phyloP scores from a whole-genome alignment of 2,797 vertebrate genomes.

The Acomys russatus region DNA sequence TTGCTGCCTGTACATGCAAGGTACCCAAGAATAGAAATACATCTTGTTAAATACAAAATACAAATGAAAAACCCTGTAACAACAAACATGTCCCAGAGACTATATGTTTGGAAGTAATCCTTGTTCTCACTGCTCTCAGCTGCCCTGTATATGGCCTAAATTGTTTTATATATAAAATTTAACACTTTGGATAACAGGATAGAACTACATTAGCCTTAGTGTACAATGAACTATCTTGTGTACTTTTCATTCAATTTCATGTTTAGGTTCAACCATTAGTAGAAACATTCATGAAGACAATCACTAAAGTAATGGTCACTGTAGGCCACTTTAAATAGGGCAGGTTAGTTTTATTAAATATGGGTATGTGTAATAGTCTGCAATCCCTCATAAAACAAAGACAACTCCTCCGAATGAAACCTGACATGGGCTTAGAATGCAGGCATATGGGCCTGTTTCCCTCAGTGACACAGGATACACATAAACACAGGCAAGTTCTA shows the following conservation, averaged over 20 bases:
- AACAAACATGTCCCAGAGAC: neutral
- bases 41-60: conserved; percentile 46
- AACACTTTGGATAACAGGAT: conserved; percentile 8
- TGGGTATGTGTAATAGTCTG: conserved; percentile 41
- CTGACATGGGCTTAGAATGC: neutral
- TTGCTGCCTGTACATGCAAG: conserved; percentile 8
- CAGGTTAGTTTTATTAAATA: conserved; percentile 68
- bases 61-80: neutral
- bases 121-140: neutral
- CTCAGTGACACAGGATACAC: neutral
- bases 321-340: neutral
- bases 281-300: conserved; percentile 49
- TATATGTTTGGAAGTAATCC: conserved; percentile 54
- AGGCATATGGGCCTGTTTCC: neutral
- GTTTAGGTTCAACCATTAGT: conserved; percentile 42
- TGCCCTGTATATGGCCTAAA: neutral
- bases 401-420: neutral
- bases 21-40: conserved; percentile 17
- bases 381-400: neutral
- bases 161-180: conserved; percentile 44
- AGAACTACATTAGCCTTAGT: neutral
- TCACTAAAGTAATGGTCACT: conserved; percentile 53
- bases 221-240: conserved; percentile 57
- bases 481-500: neutral
- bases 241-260: conserved; percentile 30